phyloP scores from a whole-genome alignment of 1,140 invertebrate species.

The Lucilia sericata region DNA sequence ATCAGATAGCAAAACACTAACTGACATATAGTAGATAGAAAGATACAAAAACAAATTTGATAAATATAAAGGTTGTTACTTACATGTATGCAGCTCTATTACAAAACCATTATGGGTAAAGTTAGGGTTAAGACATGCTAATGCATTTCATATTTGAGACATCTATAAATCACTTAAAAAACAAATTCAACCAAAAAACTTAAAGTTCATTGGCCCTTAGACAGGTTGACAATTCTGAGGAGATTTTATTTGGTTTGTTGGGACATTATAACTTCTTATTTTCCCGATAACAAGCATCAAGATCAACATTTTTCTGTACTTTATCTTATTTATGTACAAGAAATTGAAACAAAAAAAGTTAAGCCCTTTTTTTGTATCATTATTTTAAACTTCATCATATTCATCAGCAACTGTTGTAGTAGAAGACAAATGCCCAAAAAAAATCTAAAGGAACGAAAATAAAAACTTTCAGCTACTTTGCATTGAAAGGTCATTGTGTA shows the following conservation, averaged over 20 bases:
- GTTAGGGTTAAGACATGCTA: slow-evolving; percentile 11
- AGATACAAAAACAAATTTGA: not conserved
- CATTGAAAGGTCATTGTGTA: slow-evolving; percentile 44
- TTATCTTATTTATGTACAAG: slow-evolving; percentile 15
- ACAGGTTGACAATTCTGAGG: slow-evolving; percentile 37
- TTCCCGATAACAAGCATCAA: slow-evolving; percentile 31
- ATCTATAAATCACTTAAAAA: slow-evolving; percentile 30
- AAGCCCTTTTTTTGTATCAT: slow-evolving; percentile 35
- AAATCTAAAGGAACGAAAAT: slow-evolving; percentile 4
- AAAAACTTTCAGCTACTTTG: slow-evolving; percentile 39
- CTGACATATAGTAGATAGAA: not conserved
- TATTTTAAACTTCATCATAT: slow-evolving; percentile 39
- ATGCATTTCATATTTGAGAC: slow-evolving; percentile 33
- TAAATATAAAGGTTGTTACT: not conserved
- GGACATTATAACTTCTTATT: not conserved
- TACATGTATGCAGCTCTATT: slow-evolving; percentile 21
- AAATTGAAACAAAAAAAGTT: not conserved
- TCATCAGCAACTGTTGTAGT: slow-evolving; percentile 26
- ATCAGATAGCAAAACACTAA: not conserved
- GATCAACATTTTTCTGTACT: slow-evolving; percentile 16
- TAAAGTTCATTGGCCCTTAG: slow-evolving; percentile 22
- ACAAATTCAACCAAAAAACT: not conserved
- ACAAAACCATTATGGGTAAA: not conserved
- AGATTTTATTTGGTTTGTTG: not conserved
- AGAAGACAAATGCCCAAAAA: not conserved